Base-by-base conservation (phyloP, 2,113 vertebrate genomes). In the Herpailurus yagouaroundi region DNA sequence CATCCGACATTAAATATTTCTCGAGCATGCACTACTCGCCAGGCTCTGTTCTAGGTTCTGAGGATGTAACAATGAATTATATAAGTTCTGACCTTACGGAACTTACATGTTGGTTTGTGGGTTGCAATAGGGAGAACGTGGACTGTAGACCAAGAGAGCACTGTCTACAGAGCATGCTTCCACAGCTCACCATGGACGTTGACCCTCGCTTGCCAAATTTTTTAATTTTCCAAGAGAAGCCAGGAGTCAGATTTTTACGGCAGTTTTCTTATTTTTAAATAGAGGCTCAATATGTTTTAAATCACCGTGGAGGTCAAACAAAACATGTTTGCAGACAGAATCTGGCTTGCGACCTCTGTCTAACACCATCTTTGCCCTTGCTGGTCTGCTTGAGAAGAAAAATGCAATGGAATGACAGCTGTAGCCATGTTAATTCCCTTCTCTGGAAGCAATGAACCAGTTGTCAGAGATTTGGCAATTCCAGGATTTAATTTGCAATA, bases 351-450 rank as follows among this genome's bases (percentile, higher is more conserved):
- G 45, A 96, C 86, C 79, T 93, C 94, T 95, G 52, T 89, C 77
- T 96, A 38, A 92, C 82, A 95, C 83, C 77, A 8, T 95, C 48
- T 91, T 87, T 96, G 95, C 76, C 83, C 94, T 97, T 95, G 79
- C 55, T 96, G 87, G 64, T 97, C 69, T 79, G 66, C 89, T 95
- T 89, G 94, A 97, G 92, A 96, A 74, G 96, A 94, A 93, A 94
- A 83, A 91, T 88, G 79, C 74, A 38, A 36, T 45, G 29, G 55
- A 95, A 85, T 66, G 94, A 76, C 95, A 97, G 94, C 87, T 90
- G 57, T 33, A 50, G 57, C 55, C 80, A 9, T 21, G 90, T 48
- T 55, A 73, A 90, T 94, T 95, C 90, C n/a, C 48, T 90, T 92
- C 83, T 87, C 48, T 90, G 83, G 87, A 83, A 94, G 74, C 97